A percentile compares a stretch with the other conserved stretches of the same genome.
Conservation (phyloP, 2,797 vertebrate species). For the Miichthys miiuy region DNA sequence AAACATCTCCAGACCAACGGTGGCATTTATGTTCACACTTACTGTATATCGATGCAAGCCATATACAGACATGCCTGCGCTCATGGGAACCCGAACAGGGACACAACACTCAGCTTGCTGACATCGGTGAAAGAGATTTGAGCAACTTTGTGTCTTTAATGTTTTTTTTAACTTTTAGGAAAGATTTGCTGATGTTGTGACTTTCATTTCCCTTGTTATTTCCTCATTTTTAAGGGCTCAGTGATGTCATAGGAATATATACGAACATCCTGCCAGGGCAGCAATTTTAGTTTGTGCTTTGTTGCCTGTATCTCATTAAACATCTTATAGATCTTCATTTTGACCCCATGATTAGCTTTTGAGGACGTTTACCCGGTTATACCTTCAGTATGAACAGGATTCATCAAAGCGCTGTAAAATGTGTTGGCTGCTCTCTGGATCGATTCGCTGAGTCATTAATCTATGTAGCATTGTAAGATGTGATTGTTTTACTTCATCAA, state of each 20-base stretch:
- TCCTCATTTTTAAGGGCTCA: constrained; percentile 10
- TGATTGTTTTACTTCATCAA: background rate
- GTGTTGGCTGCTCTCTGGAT: background rate
- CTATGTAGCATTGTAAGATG: background rate
- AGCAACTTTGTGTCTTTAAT: constrained; percentile 9
- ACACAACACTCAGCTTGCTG: constrained; percentile 4
- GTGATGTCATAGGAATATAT: background rate
- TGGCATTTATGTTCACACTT: background rate
- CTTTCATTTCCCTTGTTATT: constrained; percentile 37
- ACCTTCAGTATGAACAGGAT: constrained; percentile 13
- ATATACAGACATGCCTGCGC: background rate
- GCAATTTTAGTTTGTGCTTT: constrained; percentile 10
- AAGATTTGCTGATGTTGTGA: constrained; percentile 32
- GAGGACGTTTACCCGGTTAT: constrained; percentile 10
- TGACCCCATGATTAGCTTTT: background rate
- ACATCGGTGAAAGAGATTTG: background rate
- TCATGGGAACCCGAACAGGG: background rate
- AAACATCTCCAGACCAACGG: background rate
- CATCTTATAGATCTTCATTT: background rate
- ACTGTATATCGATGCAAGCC: background rate
- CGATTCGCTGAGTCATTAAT: background rate
- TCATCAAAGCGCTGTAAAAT: background rate
- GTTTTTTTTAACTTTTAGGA: background rate
- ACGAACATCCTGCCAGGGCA: background rate
- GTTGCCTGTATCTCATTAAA: constrained; percentile 5